Percentiles rank a stretch among this genome's conserved stretches.
Conservation (phyloP, 2,113 vertebrate species). For the Camelus bactrianus region DNA sequence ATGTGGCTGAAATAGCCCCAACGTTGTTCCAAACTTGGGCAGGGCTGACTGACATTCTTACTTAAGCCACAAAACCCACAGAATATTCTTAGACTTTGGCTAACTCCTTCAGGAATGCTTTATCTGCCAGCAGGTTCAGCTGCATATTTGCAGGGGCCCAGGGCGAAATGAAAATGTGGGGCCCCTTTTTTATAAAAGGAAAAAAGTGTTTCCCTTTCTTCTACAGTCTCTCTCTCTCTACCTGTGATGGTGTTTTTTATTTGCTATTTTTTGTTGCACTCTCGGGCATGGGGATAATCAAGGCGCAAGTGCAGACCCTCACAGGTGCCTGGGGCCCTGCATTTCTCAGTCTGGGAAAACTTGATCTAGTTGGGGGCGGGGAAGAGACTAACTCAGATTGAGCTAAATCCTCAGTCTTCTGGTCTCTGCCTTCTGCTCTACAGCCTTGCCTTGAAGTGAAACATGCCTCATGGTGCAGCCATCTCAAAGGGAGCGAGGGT, state of each 20-base stretch:
- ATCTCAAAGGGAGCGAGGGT: constrained; percentile 10
- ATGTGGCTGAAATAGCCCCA: constrained; percentile 41
- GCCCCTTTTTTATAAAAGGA: background rate
- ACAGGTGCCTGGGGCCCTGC: background rate
- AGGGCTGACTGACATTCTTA: constrained; percentile 42
- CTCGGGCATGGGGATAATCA: background rate
- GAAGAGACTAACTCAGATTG: background rate
- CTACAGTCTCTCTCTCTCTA: background rate
- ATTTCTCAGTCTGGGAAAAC: constrained; percentile 11
- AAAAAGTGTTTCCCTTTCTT: background rate
- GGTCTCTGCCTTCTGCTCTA: background rate
- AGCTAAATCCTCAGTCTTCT: background rate
- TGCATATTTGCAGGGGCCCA: background rate
- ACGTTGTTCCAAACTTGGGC: constrained; percentile 58
- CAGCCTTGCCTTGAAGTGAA: background rate
- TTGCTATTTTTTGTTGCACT: background rate
- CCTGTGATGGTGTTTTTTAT: background rate
- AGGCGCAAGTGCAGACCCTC: background rate
- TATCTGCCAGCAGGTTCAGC: background rate
- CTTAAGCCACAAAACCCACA: background rate
- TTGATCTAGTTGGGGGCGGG: background rate
- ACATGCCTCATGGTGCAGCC: background rate
- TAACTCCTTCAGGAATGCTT: constrained; percentile 39
- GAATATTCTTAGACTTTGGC: constrained; percentile 56
- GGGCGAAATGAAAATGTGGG: background rate